Evolutionary conservation across 2,797 vertebrate genomes (phyloP).

Genomic region (Columba guinea): DNA sequence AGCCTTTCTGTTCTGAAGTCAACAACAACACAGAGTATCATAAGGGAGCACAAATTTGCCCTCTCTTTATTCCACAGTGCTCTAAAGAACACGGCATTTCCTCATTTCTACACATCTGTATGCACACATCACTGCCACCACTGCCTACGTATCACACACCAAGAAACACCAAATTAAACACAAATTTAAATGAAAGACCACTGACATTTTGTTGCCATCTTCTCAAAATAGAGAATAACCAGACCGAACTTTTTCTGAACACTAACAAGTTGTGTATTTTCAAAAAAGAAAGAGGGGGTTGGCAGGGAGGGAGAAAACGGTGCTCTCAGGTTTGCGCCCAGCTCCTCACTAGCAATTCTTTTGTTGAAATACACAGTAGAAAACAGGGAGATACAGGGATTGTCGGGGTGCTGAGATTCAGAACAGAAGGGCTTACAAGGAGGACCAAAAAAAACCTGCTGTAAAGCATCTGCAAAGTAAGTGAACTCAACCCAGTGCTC

Average conservation of each 20-base stretch:
- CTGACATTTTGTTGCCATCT: background rate
- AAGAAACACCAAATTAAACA: background rate
- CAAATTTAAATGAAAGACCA: background rate
- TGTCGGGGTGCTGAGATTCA: background rate
- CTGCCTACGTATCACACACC: background rate
- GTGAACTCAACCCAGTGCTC: background rate
- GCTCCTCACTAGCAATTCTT: background rate
- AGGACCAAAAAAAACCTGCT: background rate
- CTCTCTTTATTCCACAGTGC: background rate
- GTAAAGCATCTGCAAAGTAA: background rate
- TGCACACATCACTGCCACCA: background rate
- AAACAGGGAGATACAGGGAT: background rate
- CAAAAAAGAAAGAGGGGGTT: background rate
- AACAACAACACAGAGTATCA: background rate
- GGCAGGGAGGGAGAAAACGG: background rate
- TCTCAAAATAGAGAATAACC: background rate
- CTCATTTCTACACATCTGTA: background rate
- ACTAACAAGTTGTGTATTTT: background rate
- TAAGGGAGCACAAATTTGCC: background rate
- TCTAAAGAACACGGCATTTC: background rate
- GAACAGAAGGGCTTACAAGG: background rate
- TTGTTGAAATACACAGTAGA: background rate
- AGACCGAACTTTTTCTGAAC: background rate
- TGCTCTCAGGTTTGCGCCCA: background rate
- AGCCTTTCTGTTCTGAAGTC: background rate